phyloP scores from a whole-genome alignment of 1,140 invertebrate genomes.

The Scaptomyza graminum region DNA sequence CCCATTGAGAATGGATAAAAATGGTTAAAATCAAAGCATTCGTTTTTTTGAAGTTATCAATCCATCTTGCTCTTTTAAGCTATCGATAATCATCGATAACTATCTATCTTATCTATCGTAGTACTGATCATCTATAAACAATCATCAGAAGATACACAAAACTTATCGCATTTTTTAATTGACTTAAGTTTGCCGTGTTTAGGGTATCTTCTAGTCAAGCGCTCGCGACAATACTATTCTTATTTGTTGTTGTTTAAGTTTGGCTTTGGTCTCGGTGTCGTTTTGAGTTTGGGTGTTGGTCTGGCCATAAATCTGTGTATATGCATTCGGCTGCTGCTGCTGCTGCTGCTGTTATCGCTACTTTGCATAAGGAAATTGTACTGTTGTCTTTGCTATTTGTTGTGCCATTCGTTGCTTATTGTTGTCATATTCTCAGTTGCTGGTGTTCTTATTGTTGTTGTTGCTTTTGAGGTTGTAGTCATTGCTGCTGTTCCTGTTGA shows the following conservation, averaged over 20 bases:
- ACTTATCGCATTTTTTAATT: no score
- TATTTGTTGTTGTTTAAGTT: conserved; percentile 17
- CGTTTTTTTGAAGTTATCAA: no score
- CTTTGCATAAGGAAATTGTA: conserved; percentile 80
- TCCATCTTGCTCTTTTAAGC: no score
- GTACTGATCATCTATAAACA: no score
- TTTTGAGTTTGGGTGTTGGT: conserved; percentile 8
- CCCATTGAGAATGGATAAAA: no score
- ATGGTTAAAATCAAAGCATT: no score
- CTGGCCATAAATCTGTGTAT: conserved; percentile 77
- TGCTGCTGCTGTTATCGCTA: conserved; percentile 64
- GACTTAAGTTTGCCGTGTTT: no score
- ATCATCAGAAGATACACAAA: no score
- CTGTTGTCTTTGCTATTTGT: conserved; percentile 72
- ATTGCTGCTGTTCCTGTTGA: conserved; percentile 59
- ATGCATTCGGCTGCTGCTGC: conserved; percentile 60
- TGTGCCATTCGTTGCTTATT: conserved; percentile 52
- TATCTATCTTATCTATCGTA: no score
- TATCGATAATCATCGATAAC: no score
- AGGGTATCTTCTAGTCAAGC: no score
- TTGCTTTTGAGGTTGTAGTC: conserved; percentile 21
- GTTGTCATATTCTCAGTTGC: conserved; percentile 30
- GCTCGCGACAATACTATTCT: no score
- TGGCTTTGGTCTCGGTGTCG: conserved; percentile 8
- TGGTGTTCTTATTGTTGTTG: conserved; percentile 11